Evolutionary conservation across 2,888 invertebrate genomes (phyloP).

Genomic region (Zygogramma bicolorata): DNA sequence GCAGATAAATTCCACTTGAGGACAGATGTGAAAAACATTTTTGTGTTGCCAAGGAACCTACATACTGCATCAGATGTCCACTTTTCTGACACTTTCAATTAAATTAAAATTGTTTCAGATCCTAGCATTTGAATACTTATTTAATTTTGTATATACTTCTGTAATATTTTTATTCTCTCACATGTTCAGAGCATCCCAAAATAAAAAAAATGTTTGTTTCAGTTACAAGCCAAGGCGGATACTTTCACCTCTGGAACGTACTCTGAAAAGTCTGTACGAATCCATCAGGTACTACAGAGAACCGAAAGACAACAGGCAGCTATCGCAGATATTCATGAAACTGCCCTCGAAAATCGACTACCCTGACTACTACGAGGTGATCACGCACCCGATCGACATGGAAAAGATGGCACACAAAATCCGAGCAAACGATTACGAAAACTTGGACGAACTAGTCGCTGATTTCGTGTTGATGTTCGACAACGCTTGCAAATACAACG

Average conservation of each 20-base stretch:
- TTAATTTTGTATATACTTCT: too few relatives aligned
- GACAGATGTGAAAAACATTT: too few relatives aligned
- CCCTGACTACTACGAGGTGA: constrained; percentile 97
- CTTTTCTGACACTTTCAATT: too few relatives aligned
- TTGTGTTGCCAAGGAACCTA: too few relatives aligned
- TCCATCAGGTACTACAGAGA: constrained; percentile 91
- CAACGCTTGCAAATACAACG: constrained; percentile 97
- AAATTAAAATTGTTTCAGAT: too few relatives aligned
- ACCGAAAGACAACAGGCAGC: constrained; percentile 84
- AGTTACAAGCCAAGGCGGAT: constrained; percentile 66
- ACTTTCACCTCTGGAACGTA: constrained; percentile 76
- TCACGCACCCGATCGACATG: constrained; percentile 96
- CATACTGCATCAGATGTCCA: too few relatives aligned
- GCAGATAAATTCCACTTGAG: too few relatives aligned
- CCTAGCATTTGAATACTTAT: too few relatives aligned
- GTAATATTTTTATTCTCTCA: too few relatives aligned
- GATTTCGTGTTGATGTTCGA: constrained; percentile 95
- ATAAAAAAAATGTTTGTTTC: too few relatives aligned
- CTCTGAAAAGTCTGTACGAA: constrained; percentile 88
- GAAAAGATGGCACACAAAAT: constrained; percentile 91
- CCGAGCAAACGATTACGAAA: constrained; percentile 81
- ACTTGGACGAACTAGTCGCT: constrained; percentile 86
- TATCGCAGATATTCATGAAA: constrained; percentile 95
- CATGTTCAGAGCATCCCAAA: too few relatives aligned
- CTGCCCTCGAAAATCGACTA: constrained; percentile 91